Conservation (phyloP, 2,113 vertebrate species). For the Hyperopisus bebe region DNA sequence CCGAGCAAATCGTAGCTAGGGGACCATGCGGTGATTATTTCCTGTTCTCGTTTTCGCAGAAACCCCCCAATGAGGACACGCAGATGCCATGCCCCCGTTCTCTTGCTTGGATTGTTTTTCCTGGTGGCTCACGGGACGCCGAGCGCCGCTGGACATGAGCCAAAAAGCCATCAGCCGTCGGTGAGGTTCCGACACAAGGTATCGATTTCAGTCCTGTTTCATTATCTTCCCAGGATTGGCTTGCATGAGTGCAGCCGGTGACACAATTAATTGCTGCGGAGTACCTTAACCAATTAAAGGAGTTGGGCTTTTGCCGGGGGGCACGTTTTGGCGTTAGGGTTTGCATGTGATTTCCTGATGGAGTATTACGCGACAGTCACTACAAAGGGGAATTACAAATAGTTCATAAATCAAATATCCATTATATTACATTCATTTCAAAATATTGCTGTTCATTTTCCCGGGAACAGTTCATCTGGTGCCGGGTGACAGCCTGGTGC, state of each 20-base stretch:
- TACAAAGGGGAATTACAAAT: not conserved
- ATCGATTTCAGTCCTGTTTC: slow-evolving; percentile 46
- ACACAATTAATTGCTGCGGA: slow-evolving; percentile 39
- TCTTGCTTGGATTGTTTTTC: slow-evolving; percentile 37
- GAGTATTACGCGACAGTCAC: not conserved
- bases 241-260: slow-evolving; percentile 32
- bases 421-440: not conserved
- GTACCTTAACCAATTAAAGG: slow-evolving; percentile 16
- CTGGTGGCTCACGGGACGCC: slow-evolving; percentile 48
- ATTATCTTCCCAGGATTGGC: slow-evolving; percentile 35
- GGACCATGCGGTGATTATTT: slow-evolving; percentile 33
- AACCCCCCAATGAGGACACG: slow-evolving; percentile 55
- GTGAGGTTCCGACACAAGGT: slow-evolving; percentile 72
- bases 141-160: slow-evolving; percentile 46
- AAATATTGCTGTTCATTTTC: not conserved
- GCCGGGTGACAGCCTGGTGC: not conserved
- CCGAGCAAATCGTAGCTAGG: slow-evolving; percentile 22
- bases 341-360: not conserved
- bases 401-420: not conserved
- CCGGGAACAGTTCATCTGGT: not conserved
- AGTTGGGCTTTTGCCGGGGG: not conserved
- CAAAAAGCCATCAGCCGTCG: slow-evolving; percentile 55
- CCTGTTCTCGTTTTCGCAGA: slow-evolving; percentile 46
- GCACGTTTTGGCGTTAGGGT: not conserved
- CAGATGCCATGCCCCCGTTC: slow-evolving; percentile 45